phyloP scores from a whole-genome alignment of 2,888 invertebrate genomes.

The Agriopis marginaria region DNA sequence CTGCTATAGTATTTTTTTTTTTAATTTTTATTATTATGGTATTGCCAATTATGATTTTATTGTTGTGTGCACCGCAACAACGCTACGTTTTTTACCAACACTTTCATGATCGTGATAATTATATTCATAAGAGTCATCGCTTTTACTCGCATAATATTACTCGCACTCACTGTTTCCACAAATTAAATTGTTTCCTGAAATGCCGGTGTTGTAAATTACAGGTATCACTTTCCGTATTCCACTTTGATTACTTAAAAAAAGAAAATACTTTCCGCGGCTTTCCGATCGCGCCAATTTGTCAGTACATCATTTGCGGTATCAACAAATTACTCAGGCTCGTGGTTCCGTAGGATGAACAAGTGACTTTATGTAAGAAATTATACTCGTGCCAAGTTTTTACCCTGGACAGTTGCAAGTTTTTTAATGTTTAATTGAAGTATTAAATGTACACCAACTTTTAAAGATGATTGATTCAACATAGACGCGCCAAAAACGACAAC shows the following conservation, averaged over 20 bases:
- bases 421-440: too few species aligned
- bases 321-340: conserved; percentile 11
- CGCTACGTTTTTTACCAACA: conserved; percentile 1
- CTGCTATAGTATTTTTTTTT: background rate
- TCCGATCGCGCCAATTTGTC: conserved; percentile 16
- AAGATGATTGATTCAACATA: too few species aligned
- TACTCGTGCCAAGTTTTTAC: background rate
- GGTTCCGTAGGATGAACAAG: conserved; percentile 22
- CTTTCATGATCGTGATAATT: conserved; percentile 29
- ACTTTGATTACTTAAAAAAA: conserved; percentile 9
- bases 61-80: background rate
- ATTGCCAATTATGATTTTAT: background rate
- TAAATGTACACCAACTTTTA: too few species aligned
- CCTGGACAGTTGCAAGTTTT: too few species aligned
- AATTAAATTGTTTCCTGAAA: conserved; percentile 25
- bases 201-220: conserved; percentile 12
- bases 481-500: too few species aligned
- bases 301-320: conserved; percentile 24
- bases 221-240: conserved; percentile 13
- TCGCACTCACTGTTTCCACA: conserved; percentile 13
- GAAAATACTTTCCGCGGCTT: conserved; percentile 20
- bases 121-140: conserved; percentile 31
- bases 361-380: conserved; percentile 14
- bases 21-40: background rate
- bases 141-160: conserved; percentile 35